These are phyloP conservation scores for Myrmecophaga tridactyla DNA, from an alignment of 2,113 vertebrate genomes.

Conservation along the genomic window DNA sequence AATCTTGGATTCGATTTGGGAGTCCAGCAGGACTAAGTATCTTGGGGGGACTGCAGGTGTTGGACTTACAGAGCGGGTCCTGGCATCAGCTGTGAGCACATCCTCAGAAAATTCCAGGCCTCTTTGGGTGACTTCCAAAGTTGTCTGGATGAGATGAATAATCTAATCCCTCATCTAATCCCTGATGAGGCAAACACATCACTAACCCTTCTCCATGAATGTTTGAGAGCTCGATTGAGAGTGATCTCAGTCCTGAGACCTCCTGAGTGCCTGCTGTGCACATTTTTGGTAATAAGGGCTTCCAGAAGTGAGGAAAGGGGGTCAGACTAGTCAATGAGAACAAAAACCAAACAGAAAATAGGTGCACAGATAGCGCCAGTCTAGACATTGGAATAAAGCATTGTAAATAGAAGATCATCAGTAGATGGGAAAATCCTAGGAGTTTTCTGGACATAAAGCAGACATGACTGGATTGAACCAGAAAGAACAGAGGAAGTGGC, in stretches of 20 bases:
- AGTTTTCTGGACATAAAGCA: no score
- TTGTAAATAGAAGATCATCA: no score
- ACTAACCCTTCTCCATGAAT: no score
- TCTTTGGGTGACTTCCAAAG: not conserved
- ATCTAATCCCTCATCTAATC: no score
- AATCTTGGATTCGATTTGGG: no score
- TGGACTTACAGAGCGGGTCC: no score
- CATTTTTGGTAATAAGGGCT: not conserved
- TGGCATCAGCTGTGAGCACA: not conserved
- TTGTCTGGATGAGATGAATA: not conserved
- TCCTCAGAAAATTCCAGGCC: not conserved
- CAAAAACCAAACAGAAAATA: not conserved
- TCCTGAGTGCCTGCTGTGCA: not conserved
- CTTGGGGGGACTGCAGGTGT: not conserved
- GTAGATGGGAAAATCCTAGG: not conserved
- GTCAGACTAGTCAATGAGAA: no score
- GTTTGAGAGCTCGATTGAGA: not conserved
- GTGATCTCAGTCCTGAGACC: no score
- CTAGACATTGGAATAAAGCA: not conserved
- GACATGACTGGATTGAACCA: no score
- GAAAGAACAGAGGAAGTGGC: not conserved
- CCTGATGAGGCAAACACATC: not conserved
- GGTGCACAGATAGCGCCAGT: not conserved
- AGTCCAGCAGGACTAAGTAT: not conserved
- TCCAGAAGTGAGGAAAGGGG: not conserved